phyloP scores from a whole-genome alignment of 2,113 vertebrate species.

The Siniperca chuatsi region DNA sequence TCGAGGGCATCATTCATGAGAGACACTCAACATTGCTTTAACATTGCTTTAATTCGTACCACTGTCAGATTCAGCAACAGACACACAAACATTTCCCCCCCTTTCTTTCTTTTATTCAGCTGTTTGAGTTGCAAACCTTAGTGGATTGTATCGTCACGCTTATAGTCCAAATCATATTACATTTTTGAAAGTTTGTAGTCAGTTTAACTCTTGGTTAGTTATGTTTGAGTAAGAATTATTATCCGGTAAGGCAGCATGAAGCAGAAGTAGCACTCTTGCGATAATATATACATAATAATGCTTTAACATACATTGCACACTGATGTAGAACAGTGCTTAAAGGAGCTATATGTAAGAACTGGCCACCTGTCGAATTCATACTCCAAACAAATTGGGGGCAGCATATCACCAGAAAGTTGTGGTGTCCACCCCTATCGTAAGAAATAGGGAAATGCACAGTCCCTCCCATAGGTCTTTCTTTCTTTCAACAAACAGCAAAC shows the following conservation, averaged over 20 bases:
- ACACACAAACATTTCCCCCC: not conserved
- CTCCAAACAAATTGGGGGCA: no score
- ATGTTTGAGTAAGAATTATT: not conserved
- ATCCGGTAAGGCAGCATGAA: not conserved
- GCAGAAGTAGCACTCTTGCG: not conserved
- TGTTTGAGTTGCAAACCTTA: not conserved
- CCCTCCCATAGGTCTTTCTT: no score
- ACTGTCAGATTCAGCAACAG: conserved; percentile 4
- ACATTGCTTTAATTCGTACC: conserved; percentile 1
- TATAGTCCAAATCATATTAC: not conserved
- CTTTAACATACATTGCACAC: no score
- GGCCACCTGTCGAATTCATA: no score
- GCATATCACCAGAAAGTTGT: no score
- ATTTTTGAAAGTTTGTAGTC: not conserved
- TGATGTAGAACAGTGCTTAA: no score
- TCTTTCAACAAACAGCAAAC: no score
- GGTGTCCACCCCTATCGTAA: no score
- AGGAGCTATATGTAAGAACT: no score
- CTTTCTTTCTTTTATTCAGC: not conserved
- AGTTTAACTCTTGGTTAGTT: not conserved
- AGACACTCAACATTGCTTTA: conserved; percentile 26
- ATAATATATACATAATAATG: no score
- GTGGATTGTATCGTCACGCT: not conserved
- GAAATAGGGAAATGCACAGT: no score
- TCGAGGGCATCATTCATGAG: conserved; percentile 35